Conservation (phyloP, 2,797 vertebrate species). For the Psittacula derbiana region DNA sequence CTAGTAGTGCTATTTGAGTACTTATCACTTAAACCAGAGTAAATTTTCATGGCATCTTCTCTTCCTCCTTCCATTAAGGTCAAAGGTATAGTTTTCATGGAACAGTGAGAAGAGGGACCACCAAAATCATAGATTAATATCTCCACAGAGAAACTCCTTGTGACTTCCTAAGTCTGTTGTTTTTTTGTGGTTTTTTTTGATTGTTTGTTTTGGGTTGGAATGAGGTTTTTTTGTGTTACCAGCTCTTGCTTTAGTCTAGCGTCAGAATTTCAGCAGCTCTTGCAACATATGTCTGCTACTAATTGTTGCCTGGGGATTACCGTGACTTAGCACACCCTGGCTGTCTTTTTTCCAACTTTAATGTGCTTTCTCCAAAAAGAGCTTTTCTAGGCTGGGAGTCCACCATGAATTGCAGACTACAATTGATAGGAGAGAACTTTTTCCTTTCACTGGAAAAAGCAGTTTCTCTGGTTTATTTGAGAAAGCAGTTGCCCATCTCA, state of each 20-base stretch:
- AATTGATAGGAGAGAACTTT: neutral
- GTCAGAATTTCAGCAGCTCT: neutral
- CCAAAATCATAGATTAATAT: neutral
- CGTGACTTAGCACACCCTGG: fast-evolving
- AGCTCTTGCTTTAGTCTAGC: neutral
- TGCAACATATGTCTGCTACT: neutral
- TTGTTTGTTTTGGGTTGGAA: fast-evolving
- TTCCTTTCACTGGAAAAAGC: neutral
- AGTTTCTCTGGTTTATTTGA: neutral
- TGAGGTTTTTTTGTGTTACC: neutral
- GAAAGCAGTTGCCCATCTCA: neutral
- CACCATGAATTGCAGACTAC: neutral
- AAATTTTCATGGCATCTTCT: neutral
- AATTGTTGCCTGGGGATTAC: neutral
- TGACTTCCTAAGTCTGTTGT: neutral
- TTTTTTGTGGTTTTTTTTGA: neutral
- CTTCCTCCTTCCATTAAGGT: neutral
- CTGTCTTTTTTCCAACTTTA: neutral
- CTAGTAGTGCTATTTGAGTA: neutral
- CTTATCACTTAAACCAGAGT: neutral
- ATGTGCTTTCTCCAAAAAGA: neutral
- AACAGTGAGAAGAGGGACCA: neutral
- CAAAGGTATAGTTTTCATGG: neutral
- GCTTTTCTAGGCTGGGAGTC: neutral
- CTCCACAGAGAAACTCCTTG: neutral